phyloP scores from a whole-genome alignment of 2,797 vertebrate genomes.

The Acipenser transmontanus region DNA sequence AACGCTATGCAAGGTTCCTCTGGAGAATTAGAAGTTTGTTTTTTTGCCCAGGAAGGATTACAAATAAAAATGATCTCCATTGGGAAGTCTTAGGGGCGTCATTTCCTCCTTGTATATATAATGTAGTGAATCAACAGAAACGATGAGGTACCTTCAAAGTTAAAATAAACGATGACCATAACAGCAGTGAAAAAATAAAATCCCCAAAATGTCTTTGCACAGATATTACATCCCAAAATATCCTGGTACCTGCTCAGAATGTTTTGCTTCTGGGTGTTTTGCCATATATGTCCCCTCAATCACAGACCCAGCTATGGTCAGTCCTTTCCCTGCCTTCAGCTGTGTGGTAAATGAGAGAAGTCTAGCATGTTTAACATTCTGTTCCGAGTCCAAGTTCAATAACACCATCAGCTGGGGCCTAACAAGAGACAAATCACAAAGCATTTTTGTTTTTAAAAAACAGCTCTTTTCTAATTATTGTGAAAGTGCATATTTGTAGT shows the following conservation, averaged over 20 bases:
- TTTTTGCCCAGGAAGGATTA: too few relatives aligned
- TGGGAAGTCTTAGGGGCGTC: too few relatives aligned
- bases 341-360: conserved; percentile 85
- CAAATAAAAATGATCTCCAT: too few relatives aligned
- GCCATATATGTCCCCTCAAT: conserved; percentile 84
- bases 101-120: too few relatives aligned
- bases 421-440: neutral
- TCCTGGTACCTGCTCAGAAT: conserved; percentile 73
- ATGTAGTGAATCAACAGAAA: too few relatives aligned
- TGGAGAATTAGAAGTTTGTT: too few relatives aligned
- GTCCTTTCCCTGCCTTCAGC: conserved; percentile 89
- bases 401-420: conserved; percentile 88
- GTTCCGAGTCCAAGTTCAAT: conserved; percentile 73
- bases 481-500: neutral
- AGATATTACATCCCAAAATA: neutral
- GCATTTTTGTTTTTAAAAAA: too few relatives aligned
- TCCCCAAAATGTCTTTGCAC: neutral
- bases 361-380: conserved; percentile 78
- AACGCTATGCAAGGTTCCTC: too few relatives aligned
- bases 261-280: conserved; percentile 71
- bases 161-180: too few relatives aligned
- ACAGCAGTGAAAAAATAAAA: neutral
- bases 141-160: too few relatives aligned
- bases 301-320: conserved; percentile 87
- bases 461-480: too few relatives aligned